These are phyloP conservation scores for Phycodurus eques DNA, from an alignment of 2,113 vertebrate genomes.

Conservation along the genomic window DNA sequence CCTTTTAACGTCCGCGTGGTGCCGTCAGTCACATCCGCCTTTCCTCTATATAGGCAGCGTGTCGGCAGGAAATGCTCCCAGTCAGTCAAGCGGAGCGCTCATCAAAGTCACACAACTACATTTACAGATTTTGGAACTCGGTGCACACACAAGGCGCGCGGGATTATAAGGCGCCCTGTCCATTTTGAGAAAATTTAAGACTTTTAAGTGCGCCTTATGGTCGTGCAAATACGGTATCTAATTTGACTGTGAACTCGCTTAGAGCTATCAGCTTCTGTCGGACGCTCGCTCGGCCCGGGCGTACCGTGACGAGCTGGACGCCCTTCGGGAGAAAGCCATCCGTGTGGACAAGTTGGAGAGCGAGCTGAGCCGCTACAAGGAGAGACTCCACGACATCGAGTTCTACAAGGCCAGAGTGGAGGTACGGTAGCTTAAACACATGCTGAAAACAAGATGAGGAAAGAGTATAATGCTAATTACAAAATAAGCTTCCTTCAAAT, in stretches of 20 bases:
- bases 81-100: no score
- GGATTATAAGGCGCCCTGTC: no score
- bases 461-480: no score
- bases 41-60: no score
- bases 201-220: no score
- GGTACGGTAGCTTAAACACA: slow-evolving; percentile 64
- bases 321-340: slow-evolving; percentile 89
- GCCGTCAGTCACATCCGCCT: no score
- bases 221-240: neutral
- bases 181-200: no score
- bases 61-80: no score
- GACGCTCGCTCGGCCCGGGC: slow-evolving; percentile 91
- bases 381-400: slow-evolving; percentile 93
- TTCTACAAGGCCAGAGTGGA: slow-evolving; percentile 97
- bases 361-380: slow-evolving; percentile 89
- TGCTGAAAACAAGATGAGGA: neutral
- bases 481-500: neutral
- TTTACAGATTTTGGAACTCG: no score
- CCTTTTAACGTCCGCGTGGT: no score
- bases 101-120: no score
- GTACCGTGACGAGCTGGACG: slow-evolving; percentile 95
- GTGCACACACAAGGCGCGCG: no score
- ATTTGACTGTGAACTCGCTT: slow-evolving; percentile 16
- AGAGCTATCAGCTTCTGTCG: slow-evolving; percentile 90
- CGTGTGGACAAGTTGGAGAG: slow-evolving; percentile 98